Conservation (phyloP, 2,888 invertebrate species). For the Ormyrus pomaceus region DNA sequence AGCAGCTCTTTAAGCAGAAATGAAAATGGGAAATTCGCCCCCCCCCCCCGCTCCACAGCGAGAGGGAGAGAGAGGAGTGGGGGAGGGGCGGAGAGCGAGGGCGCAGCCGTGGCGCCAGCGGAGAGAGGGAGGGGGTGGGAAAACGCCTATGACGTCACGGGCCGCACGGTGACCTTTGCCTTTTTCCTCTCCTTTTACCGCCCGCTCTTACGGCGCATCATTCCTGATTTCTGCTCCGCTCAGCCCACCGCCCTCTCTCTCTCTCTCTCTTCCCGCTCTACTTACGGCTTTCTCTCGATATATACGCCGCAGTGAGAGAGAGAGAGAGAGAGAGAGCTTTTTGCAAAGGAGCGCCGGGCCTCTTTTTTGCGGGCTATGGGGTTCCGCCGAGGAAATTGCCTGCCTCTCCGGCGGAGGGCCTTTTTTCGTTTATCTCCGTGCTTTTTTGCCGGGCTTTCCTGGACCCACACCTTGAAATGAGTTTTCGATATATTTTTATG, state of each 20-base stretch:
- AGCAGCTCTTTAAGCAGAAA: conserved; percentile 14
- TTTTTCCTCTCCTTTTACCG: conserved; percentile 30
- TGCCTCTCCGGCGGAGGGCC: no score
- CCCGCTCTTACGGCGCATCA: conserved; percentile 35
- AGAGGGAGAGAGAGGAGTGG: background rate
- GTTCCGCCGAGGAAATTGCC: no score
- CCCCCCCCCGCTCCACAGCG: background rate
- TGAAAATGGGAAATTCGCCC: conserved; percentile 48
- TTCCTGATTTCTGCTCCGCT: conserved; percentile 44
- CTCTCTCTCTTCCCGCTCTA: conserved; percentile 6
- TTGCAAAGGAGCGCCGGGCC: no score
- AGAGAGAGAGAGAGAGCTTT: no score
- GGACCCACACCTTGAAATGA: no score
- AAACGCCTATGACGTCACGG: conserved; percentile 56
- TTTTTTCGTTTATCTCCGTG: no score
- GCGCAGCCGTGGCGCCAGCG: conserved; percentile 2
- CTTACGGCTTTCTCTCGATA: conserved; percentile 11
- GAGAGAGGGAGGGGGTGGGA: conserved; percentile 6
- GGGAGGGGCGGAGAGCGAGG: conserved; percentile 5
- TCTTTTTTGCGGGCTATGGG: no score
- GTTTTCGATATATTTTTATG: no score
- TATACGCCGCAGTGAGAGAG: no score
- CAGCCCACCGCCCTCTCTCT: background rate
- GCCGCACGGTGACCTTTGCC: conserved; percentile 52
- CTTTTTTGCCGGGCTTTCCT: no score